Evolutionary conservation across 2,113 vertebrate genomes (phyloP), one percentile per base, ranked within the genome.

Genomic region (Peromyscus polionotus): DNA sequence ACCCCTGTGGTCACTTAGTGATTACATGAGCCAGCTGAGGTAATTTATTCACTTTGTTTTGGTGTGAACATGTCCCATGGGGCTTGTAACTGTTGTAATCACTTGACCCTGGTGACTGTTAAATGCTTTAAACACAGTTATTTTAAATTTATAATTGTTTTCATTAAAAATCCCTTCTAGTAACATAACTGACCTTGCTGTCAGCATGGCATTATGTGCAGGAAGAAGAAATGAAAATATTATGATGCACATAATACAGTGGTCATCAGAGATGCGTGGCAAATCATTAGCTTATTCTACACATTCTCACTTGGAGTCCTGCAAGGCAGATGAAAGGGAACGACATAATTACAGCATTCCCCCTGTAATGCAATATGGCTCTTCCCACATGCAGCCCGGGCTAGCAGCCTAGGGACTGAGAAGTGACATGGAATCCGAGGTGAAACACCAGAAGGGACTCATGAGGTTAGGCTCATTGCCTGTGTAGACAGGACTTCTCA

Each of bases 11-110:
- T 99, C 98, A 99, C 98, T 99, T 98, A 99, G 98, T 98, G 98
- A 99, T 99, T 99, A 92, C 98, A 98, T 93, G 92, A 12, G 67
- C 98, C 98, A 96, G 98, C 98, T 93, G 98, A 98, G 98, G 98
- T 99, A 99, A 99, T 99, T 99, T 99, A 99, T 99, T 99, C 98
- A 98, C 98, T 99, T 99, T 99, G 99, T 99, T 99, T 99, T 99
- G 98, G 98, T 99, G 98, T 98, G 98, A 99, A 98, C 98, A 98
- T 13, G 97, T 99, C 99, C 98, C 99, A 94, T 0, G 98, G 98
- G 99, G 98, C 98, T 99, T 99, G 98, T 99, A 99, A 98, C 98
- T 98, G 98, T 97, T 98, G 92, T 98, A 99, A 99, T 99, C 99
- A 98, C 98, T 99, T 99, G 99, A 99, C 99, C 99, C 98, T 96